phyloP scores from a whole-genome alignment of 2,888 invertebrate genomes.

The Myathropa florea region DNA sequence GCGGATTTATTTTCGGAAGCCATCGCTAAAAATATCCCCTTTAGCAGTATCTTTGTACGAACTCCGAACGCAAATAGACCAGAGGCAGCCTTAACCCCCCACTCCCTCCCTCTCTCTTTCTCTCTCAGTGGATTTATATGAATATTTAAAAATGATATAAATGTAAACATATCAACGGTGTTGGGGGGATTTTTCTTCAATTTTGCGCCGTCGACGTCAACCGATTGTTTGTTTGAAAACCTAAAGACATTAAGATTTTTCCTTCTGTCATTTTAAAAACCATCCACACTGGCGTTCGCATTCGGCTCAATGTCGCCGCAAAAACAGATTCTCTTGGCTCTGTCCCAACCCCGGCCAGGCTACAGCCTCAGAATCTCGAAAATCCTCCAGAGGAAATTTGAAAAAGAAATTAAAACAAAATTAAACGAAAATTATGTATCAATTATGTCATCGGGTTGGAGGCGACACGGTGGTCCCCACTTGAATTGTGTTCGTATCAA shows the following conservation, averaged over 20 bases:
- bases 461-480: not conserved
- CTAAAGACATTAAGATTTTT: not conserved
- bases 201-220: not conserved
- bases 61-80: not conserved
- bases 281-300: not conserved
- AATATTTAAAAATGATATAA: not conserved
- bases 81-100: not conserved
- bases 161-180: not conserved
- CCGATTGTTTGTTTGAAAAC: not conserved
- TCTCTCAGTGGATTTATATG: not conserved
- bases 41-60: not conserved
- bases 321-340: not conserved
- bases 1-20: not conserved
- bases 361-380: not conserved
- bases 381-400: slow-evolving; percentile 23
- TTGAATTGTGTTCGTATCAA: not conserved
- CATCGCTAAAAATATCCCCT: not conserved
- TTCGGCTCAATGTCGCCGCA: not conserved
- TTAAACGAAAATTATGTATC: slow-evolving; percentile 34
- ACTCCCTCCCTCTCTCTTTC: too few species aligned
- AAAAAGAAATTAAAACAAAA: slow-evolving; percentile 26
- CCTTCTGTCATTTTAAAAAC: not conserved
- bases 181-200: not conserved
- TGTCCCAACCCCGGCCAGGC: not conserved
- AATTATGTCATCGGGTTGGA: slow-evolving; percentile 38